phyloP scores from a whole-genome alignment of 2,113 vertebrate genomes.

The Myxocyprinus asiaticus region DNA sequence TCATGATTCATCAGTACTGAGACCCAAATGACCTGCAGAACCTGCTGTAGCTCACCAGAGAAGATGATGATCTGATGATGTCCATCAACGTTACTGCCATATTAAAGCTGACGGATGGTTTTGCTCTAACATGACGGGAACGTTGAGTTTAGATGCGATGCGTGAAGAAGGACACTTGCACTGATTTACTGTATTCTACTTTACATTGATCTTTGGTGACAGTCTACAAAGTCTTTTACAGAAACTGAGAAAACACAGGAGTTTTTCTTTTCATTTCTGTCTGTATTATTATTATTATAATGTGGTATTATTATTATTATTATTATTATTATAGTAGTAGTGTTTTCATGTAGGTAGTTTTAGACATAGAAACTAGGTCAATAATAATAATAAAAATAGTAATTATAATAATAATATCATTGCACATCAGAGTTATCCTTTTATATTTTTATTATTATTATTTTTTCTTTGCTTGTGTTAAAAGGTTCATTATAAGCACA shows the following conservation, averaged over 20 bases:
- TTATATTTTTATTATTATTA: slow-evolving; percentile 81
- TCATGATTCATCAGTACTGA: slow-evolving; percentile 55
- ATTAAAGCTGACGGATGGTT: slow-evolving; percentile 57
- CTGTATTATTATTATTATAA: slow-evolving; percentile 50
- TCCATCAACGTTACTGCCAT: slow-evolving; percentile 65
- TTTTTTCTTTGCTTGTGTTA: slow-evolving; percentile 56
- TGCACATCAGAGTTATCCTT: slow-evolving; percentile 76
- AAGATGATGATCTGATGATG: slow-evolving; percentile 37
- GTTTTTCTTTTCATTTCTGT: slow-evolving; percentile 67
- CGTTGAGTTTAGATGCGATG: slow-evolving; percentile 58
- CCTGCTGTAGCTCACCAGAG: slow-evolving; percentile 56
- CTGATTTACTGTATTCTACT: slow-evolving; percentile 53
- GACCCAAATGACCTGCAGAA: slow-evolving; percentile 62
- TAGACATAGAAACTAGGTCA: no score
- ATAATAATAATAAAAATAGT: slow-evolving; percentile 48
- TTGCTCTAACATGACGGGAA: slow-evolving; percentile 59
- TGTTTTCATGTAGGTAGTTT: slow-evolving; percentile 50
- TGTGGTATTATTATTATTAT: slow-evolving; percentile 53
- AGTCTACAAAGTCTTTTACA: slow-evolving; percentile 77
- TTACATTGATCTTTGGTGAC: slow-evolving; percentile 60
- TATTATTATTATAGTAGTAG: slow-evolving; percentile 73
- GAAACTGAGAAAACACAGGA: slow-evolving; percentile 44
- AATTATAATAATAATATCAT: slow-evolving; percentile 61
- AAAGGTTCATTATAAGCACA: slow-evolving; percentile 50
- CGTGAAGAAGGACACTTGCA: slow-evolving; percentile 61